Evolutionary conservation across 2,797 vertebrate genomes (phyloP).

Genomic region (Stomatorhinus walkeri): DNA sequence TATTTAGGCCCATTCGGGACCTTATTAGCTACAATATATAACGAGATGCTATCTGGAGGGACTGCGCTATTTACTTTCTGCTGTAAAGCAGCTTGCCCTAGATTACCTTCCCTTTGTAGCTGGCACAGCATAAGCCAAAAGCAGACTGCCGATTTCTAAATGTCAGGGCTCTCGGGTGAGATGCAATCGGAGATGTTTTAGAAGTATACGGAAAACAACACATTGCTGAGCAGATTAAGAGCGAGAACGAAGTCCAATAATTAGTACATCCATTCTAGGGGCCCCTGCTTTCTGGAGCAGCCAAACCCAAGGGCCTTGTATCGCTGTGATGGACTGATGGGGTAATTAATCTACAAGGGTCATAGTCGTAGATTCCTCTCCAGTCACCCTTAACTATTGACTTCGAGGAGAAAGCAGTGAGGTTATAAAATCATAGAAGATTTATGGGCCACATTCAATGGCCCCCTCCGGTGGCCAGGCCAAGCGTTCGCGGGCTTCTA

Average conservation of each 20-base stretch:
- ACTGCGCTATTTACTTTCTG: neutral
- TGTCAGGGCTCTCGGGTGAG: constrained; percentile 1
- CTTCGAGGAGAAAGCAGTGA: constrained; percentile 22
- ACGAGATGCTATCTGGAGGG: constrained; percentile 4
- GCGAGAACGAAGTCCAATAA: neutral
- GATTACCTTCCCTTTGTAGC: constrained; percentile 7
- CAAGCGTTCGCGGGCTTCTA: constrained; percentile 23
- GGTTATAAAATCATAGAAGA: constrained; percentile 30
- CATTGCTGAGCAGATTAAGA: neutral
- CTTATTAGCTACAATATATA: constrained; percentile 14
- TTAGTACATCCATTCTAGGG: neutral
- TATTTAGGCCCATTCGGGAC: constrained; percentile 12
- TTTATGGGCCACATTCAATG: constrained; percentile 26
- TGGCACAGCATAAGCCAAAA: constrained; percentile 6
- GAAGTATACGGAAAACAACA: neutral
- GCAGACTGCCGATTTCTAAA: constrained; percentile 11
- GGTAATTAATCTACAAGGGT: constrained; percentile 22
- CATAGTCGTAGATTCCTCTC: constrained; percentile 20
- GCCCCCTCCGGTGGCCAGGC: constrained; percentile 17
- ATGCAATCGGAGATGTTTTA: constrained; percentile 11
- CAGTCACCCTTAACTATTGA: constrained; percentile 21
- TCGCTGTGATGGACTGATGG: neutral
- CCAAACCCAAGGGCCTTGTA: neutral
- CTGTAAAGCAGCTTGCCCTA: constrained; percentile 1
- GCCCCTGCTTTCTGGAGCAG: neutral